Base-by-base conservation (phyloP, 2,888 invertebrate species). In the Archips xylosteana region DNA sequence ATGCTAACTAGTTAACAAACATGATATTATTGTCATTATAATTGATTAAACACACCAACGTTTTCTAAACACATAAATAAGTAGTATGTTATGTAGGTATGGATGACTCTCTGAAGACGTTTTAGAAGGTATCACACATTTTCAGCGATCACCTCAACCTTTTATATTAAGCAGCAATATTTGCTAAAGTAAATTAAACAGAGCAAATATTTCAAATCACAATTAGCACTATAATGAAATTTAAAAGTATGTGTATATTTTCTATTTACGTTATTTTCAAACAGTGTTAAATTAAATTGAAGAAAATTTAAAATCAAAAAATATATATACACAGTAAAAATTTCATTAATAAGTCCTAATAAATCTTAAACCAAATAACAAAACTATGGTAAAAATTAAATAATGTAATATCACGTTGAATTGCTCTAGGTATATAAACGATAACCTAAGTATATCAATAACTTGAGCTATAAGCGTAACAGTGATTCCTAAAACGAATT, bases 21-120 rank as follows among this genome's bases (percentile, higher is more conserved):
- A 76, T 77, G 79, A 75, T 76, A 76, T 86, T 86, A 86, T 86
- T 86, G 85, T 86, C 85, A 83, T 83, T 78, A 80, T 76, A 77
- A 81, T 82, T 82, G 81, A 83, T 81, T 78, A 82, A 79, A 79
- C 75, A 79, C 76, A 66, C 64, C 74, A 75, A 76, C 69, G 59
- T 57, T 54, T 42, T 67, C 75, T 71, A 71, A 63, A 74, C 73
- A 54, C 54, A 70, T 74, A 23, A 15, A 54, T 23, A 54, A 49
- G 3, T n/a, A 49, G n/a, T 49, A 49, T 45, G 36, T 49, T 51
- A 51, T 51, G 15, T 8, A 51, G 51, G 5, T 15, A 54, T 54
- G 51, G 51, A 54, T 23, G 15, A 15, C 51, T 23, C 2, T 23
- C 15, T 23, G 15, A 54, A 54, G 2, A 23, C n/a, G 23, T 54